phyloP scores from a whole-genome alignment of 1,140 invertebrate genomes.

The Bombus affinis region DNA sequence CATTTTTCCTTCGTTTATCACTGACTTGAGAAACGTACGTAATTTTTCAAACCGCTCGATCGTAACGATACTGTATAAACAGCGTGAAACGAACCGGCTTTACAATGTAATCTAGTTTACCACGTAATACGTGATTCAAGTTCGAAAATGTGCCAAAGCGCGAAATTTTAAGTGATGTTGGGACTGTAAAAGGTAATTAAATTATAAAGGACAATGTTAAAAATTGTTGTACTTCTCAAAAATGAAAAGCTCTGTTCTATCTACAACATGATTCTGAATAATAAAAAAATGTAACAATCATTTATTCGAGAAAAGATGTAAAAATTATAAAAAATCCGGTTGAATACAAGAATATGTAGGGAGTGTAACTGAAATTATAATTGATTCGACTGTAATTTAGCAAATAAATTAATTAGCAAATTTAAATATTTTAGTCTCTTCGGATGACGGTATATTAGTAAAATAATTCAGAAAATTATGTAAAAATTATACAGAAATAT shows the following conservation, averaged over 20 bases:
- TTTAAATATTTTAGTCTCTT: too few species aligned
- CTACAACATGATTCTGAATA: background rate
- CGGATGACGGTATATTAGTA: too few species aligned
- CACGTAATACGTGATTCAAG: background rate
- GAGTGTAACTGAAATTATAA: too few species aligned
- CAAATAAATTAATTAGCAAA: too few species aligned
- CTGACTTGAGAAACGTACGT: background rate
- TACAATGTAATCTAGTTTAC: background rate
- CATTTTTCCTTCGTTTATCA: constrained; percentile 53
- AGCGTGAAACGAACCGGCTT: background rate
- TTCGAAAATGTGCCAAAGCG: background rate
- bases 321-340: background rate
- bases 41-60: background rate
- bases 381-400: too few species aligned
- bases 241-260: too few species aligned
- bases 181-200: background rate
- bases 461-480: too few species aligned
- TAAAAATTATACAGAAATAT: too few species aligned
- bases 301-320: background rate
- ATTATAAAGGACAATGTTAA: background rate
- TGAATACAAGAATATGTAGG: background rate
- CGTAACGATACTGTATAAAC: background rate
- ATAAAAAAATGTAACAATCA: background rate
- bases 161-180: background rate
- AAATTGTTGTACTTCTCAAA: too few species aligned